Percentiles rank a stretch among this genome's conserved stretches.
These are phyloP conservation scores for Neuroscelio doddi DNA, from an alignment of 2,888 invertebrate genomes.

Conservation along the genomic window DNA sequence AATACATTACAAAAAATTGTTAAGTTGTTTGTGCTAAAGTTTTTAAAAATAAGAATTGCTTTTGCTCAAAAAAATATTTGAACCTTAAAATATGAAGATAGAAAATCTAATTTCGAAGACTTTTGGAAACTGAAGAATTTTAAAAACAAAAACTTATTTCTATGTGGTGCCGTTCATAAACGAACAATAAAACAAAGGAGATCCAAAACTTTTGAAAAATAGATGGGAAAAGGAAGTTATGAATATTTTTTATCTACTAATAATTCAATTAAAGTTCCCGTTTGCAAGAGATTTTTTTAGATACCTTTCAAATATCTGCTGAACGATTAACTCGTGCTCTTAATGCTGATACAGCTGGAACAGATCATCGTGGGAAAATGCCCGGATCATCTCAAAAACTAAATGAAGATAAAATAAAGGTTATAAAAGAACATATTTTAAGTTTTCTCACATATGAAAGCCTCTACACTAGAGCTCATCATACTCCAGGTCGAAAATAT, in stretches of 20 bases:
- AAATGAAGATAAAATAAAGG: conserved; percentile 26
- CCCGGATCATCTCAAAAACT: conserved; percentile 26
- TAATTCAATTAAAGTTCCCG: conserved; percentile 34
- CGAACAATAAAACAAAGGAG: conserved; percentile 39
- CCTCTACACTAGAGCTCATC: conserved; percentile 45
- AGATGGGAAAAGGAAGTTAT: conserved; percentile 35
- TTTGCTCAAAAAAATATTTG: conserved; percentile 38
- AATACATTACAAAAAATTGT: conserved; percentile 42
- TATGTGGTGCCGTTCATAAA: conserved; percentile 39
- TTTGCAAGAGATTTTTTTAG: conserved; percentile 40
- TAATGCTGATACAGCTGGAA: conserved; percentile 22
- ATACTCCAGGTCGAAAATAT: conserved; percentile 46
- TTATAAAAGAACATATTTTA: conserved; percentile 42
- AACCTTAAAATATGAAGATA: conserved; percentile 38
- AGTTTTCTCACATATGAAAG: conserved; percentile 46
- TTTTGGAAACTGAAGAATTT: conserved; percentile 44
- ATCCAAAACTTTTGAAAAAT: conserved; percentile 39
- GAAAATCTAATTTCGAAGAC: conserved; percentile 43
- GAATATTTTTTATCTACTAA: conserved; percentile 37
- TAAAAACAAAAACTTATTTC: conserved; percentile 39
- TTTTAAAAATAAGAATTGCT: conserved; percentile 38
- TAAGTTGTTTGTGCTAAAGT: conserved; percentile 37
- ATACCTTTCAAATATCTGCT: conserved; percentile 32
- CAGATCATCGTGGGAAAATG: conserved; percentile 28
- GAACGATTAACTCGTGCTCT: conserved; percentile 39